Evolutionary conservation across 2,888 invertebrate species (phyloP), one percentile per base, ranked within the genome.

Genomic region (Apocheima hispidaria): DNA sequence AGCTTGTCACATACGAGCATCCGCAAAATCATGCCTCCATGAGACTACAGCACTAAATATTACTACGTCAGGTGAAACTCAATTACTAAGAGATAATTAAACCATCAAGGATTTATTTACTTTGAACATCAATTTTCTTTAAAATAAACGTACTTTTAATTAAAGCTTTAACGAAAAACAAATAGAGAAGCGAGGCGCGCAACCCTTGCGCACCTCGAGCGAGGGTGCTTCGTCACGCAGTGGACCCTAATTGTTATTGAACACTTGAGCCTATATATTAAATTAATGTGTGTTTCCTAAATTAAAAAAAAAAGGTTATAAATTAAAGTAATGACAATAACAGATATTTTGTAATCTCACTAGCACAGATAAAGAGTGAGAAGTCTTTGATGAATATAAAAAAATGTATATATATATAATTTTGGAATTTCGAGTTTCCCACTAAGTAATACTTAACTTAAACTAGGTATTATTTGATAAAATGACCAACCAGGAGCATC

Each of bases 91-190:
- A 90, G 87, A 90, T 90, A 91, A 91, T 90, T 89, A 90, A 90
- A 88, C 88, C 88, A 87, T 88, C 86, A 88, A 84, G 85, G 87
- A 88, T 90, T 88, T 90, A 89, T 88, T 90, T 90, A 89, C 90
- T 88, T 88, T 88, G 86, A 89, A 86, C 87, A 89, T 89, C 84
- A 90, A 88, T 90, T 90, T 90, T 88, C 88, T 90, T 90, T 87
- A 88, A 90, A 90, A 90, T 88, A 90, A 88, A 88, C 88, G 83
- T 88, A 87, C 87, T 89, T 90, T 90, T 90, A 91, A 90, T 91
- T 90, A 91, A 91, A 88, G 88, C 90, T 87, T 86, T 88, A 89
- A 90, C 88, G 87, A 86, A 90, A 91, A 88, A 89, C 88, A 90
- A 91, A 91, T 88, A 91, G 77, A 88, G 81, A 77, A 81, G 80